phyloP scores from a whole-genome alignment of 2,113 vertebrate genomes.

The Oenanthe oenanthe region DNA sequence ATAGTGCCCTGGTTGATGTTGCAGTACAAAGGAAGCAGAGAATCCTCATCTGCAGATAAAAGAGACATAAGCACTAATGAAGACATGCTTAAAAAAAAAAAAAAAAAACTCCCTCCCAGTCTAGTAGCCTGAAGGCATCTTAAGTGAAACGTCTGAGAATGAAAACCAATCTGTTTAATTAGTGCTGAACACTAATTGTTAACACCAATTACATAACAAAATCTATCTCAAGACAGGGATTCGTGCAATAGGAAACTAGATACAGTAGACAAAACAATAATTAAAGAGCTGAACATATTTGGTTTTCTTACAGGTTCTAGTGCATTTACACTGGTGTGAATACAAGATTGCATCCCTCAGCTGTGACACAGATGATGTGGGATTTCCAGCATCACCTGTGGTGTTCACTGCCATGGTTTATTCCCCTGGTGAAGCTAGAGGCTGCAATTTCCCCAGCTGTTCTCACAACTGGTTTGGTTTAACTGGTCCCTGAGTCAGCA shows the following conservation, averaged over 20 bases:
- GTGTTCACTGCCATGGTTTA: background rate
- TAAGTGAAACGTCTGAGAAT: conserved; percentile 34
- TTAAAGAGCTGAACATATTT: background rate
- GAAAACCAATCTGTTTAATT: conserved; percentile 40
- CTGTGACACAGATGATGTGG: accelerated
- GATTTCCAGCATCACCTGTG: background rate
- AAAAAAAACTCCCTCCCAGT: background rate
- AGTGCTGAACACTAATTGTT: conserved; percentile 8
- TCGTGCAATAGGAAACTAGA: conserved; percentile 2
- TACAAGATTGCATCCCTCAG: background rate
- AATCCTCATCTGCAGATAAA: conserved; percentile 24
- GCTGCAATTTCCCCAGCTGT: background rate
- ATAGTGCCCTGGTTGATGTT: background rate
- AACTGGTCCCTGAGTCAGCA: background rate
- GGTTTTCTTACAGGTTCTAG: background rate
- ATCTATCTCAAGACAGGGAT: conserved; percentile 20
- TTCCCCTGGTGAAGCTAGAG: background rate
- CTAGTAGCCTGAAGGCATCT: conserved; percentile 41
- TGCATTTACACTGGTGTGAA: background rate
- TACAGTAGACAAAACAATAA: background rate
- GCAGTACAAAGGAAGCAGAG: conserved; percentile 1
- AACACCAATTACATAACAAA: conserved; percentile 39
- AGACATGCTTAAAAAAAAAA: background rate
- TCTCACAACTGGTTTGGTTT: background rate
- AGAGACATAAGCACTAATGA: conserved; percentile 32